A percentile compares a stretch with the other conserved stretches of the same genome.
phyloP scores from a whole-genome alignment of 2,797 vertebrate genomes.

The Holocentrus rufus region DNA sequence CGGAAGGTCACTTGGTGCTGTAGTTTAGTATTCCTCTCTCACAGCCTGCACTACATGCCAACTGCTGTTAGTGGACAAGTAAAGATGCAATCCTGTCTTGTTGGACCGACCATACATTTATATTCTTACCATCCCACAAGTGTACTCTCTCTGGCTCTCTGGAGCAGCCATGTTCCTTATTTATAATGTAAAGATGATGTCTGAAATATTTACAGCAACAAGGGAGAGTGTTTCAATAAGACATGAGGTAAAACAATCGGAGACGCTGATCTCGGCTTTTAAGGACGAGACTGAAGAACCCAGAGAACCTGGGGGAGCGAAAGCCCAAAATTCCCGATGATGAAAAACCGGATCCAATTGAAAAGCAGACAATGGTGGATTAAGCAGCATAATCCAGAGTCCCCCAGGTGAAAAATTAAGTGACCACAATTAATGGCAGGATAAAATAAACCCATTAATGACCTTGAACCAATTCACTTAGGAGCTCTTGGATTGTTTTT shows the following conservation, averaged over 20 bases:
- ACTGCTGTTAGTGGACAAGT: not conserved
- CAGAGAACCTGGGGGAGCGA: not conserved
- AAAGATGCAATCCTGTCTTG: not conserved
- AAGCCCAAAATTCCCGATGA: constrained; percentile 11
- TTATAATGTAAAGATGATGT: constrained; percentile 45
- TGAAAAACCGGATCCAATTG: constrained; percentile 8
- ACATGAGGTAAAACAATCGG: constrained; percentile 29
- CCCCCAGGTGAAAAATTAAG: constrained; percentile 5
- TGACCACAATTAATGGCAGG: too few species aligned
- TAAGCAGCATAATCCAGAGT: constrained; percentile 33
- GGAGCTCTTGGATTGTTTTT: too few species aligned
- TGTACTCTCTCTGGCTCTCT: not conserved
- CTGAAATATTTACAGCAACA: constrained; percentile 61
- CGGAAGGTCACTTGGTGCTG: not conserved
- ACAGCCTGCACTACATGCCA: not conserved
- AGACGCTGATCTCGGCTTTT: constrained; percentile 21
- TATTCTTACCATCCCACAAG: constrained; percentile 9
- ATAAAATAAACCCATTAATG: too few species aligned
- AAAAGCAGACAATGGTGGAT: constrained; percentile 26
- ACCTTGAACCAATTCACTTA: too few species aligned
- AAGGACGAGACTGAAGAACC: not conserved
- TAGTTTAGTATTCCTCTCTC: not conserved
- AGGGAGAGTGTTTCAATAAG: constrained; percentile 37
- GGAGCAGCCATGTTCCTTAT: constrained; percentile 42
- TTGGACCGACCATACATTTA: not conserved